phyloP scores from a whole-genome alignment of 2,113 vertebrate species.

The Dasyornis broadbenti region DNA sequence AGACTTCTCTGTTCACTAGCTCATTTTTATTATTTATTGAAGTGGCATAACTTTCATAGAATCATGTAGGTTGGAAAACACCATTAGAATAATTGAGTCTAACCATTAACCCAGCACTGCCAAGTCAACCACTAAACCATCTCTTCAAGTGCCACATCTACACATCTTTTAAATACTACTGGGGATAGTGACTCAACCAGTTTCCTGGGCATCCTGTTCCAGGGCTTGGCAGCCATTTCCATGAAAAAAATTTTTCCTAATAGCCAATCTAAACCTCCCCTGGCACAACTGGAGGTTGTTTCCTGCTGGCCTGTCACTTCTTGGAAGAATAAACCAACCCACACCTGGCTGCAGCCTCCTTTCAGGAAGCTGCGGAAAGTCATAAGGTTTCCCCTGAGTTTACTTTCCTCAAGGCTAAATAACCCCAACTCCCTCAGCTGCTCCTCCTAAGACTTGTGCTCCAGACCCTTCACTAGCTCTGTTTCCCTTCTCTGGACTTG shows the following conservation, averaged over 20 bases:
- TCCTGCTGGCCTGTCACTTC: neutral
- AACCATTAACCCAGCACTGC: neutral
- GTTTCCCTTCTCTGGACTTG: fast-evolving
- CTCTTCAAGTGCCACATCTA: neutral
- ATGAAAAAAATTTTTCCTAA: neutral
- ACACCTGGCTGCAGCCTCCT: neutral
- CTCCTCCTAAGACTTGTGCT: neutral
- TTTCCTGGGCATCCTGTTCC: neutral
- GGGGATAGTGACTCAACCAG: neutral
- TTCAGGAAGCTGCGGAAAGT: neutral
- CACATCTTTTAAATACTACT: neutral
- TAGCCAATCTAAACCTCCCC: neutral
- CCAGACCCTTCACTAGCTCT: neutral
- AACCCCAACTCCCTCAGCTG: neutral
- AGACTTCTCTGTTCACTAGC: neutral
- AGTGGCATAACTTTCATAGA: neutral
- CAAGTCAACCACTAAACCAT: neutral
- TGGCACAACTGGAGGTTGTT: neutral
- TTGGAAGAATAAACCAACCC: neutral
- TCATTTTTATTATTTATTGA: neutral
- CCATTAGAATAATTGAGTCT: neutral
- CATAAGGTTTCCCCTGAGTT: neutral
- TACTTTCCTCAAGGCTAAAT: neutral
- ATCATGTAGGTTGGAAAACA: neutral
- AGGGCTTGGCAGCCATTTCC: neutral